Conservation (phyloP, 2,797 vertebrate species). For the Rhincodon typus region DNA sequence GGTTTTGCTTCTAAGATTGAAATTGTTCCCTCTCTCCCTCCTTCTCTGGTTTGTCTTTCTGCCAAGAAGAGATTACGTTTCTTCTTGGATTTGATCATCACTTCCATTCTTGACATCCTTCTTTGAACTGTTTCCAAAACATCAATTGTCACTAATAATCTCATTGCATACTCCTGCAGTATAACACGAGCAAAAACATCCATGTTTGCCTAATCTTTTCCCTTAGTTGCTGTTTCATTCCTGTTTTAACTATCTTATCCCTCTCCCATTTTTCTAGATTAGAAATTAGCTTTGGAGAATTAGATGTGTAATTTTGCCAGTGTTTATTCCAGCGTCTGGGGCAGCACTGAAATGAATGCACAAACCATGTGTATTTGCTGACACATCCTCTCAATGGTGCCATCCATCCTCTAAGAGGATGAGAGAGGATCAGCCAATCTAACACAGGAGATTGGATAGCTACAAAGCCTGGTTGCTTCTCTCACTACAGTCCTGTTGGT, state of each 20-base stretch:
- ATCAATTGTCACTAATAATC: not conserved
- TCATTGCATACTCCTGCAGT: not conserved
- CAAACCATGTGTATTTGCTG: not conserved
- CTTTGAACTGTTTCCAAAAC: slow-evolving; percentile 17
- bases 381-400: not conserved
- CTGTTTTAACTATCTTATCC: not conserved
- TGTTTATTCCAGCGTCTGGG: not conserved
- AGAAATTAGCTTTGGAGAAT: not conserved
- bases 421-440: not conserved
- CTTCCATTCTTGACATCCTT: not conserved
- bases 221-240: not conserved
- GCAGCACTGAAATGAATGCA: not conserved
- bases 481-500: not conserved
- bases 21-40: not conserved
- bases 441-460: not conserved
- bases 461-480: not conserved
- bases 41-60: not conserved
- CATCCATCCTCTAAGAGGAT: not conserved
- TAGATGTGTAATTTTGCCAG: not conserved
- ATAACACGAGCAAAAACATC: not conserved
- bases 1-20: not conserved
- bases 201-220: not conserved
- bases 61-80: not conserved
- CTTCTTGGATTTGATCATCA: not conserved
- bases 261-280: not conserved